Evolutionary conservation across 2,888 invertebrate genomes (phyloP).

Genomic region (Drosophila multiciliata): DNA sequence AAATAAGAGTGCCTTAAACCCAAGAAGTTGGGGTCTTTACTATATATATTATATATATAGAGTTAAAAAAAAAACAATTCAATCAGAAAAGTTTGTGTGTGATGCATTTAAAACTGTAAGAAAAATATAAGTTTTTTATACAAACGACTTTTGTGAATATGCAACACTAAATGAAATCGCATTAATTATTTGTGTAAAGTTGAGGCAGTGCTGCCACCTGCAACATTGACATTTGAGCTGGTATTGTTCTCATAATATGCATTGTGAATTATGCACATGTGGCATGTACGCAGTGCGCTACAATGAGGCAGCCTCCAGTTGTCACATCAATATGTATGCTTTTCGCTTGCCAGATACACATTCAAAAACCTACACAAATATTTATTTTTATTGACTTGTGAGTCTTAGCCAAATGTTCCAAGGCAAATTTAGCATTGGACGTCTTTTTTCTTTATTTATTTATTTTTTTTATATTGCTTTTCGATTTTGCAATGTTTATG

Average conservation of each 20-base stretch:
- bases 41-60: conserved; percentile 3
- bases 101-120: conserved; percentile 2
- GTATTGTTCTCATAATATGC: conserved; percentile 44
- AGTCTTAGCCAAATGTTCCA: conserved; percentile 14
- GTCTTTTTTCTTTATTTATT: background rate
- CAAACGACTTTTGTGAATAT: background rate
- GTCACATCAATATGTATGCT: conserved; percentile 21
- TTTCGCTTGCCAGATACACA: conserved; percentile 3
- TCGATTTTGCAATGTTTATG: conserved; percentile 63
- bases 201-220: conserved; percentile 4
- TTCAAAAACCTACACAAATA: background rate
- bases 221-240: conserved; percentile 17
- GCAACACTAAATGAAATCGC: conserved; percentile 27
- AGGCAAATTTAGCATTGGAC: conserved; percentile 18
- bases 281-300: conserved; percentile 57
- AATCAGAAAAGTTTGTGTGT: conserved; percentile 8
- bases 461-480: conserved; percentile 28
- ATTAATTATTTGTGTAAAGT: conserved; percentile 16
- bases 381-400: conserved; percentile 40
- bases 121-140: background rate
- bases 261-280: conserved; percentile 57
- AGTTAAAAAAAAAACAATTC: conserved; percentile 5
- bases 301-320: conserved; percentile 52
- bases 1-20: conserved; percentile 35
- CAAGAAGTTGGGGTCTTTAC: conserved; percentile 19